Evolutionary conservation across 2,888 invertebrate genomes (phyloP).

Genomic region (Mycalesis mineus): DNA sequence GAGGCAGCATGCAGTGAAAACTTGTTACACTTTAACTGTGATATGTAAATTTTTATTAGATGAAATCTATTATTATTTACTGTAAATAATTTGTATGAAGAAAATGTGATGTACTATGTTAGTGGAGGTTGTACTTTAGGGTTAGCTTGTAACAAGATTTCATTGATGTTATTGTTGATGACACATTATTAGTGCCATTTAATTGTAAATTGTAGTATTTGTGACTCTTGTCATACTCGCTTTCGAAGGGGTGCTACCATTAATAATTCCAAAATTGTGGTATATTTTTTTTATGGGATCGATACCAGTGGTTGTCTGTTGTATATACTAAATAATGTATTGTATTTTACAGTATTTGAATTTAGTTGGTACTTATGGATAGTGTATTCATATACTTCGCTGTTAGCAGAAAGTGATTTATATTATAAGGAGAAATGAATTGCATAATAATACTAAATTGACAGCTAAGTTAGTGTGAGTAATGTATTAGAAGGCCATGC

Average conservation of each 20-base stretch:
- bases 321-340: conserved; percentile 70
- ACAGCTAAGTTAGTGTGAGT: conserved; percentile 71
- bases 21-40: conserved; percentile 79
- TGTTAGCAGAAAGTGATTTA: conserved; percentile 76
- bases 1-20: conserved; percentile 67
- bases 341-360: conserved; percentile 77
- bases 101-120: conserved; percentile 68
- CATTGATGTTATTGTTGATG: conserved; percentile 72
- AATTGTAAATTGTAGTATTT: conserved; percentile 75
- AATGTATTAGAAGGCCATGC: conserved; percentile 72
- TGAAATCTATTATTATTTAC: conserved; percentile 70
- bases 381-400: conserved; percentile 74
- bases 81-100: conserved; percentile 70
- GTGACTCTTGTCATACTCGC: conserved; percentile 80
- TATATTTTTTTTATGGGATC: conserved; percentile 76
- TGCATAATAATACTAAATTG: conserved; percentile 77
- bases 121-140: conserved; percentile 65
- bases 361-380: conserved; percentile 76
- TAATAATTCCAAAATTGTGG: conserved; percentile 76
- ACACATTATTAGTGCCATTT: conserved; percentile 77
- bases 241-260: conserved; percentile 80
- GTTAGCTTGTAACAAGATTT: conserved; percentile 79
- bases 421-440: conserved; percentile 70
- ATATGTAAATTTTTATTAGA: conserved; percentile 75
- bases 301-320: conserved; percentile 75